Base-by-base conservation (phyloP, 2,888 invertebrate species). In the Sminthurides aquaticus region DNA sequence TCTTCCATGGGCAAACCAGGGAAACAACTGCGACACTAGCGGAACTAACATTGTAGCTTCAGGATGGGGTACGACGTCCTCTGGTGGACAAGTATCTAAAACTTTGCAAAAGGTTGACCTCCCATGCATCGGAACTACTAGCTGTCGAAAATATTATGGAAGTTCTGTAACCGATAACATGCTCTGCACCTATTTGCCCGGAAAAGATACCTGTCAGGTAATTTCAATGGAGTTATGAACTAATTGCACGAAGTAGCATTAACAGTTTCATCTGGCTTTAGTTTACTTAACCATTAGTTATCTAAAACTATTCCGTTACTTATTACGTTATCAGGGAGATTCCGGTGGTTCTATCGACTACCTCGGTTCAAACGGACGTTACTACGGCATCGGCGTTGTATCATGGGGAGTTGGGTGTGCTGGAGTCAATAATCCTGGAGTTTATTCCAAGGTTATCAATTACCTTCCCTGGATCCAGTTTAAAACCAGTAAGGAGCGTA, bases 341-440 rank as follows among this genome's bases (percentile, higher is more conserved):
- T 72, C 72, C 27, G 73, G 73, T 57, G 73, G 73, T n/a, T 66
- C 68, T 8, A 69, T 73, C 48, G 71, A 73, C 62, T 69, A 67
- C 52, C 62, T 64, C 43, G 64, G 67, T 20, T 62, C 34, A 1
- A 68, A 29, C 60, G 68, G 68, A 5, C 56, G 62, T 3, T 69
- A 69, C 54, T 65, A 28, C 34, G 66, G 64, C 20, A 64, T 73
- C 48, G 73, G 71, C 18, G 67, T 73, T 18, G 71, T 71, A 1
- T 67, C 67, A 22, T 72, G 68, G 69, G 67, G 63, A 11, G 43
- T 66, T 26, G 67, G 67, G 5, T 68, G 72, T 64, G 72, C 72
- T 29, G 64, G 59, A 20, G 55, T 11, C 1, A 62, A 66, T 27
- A 64, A 69, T 54, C 71, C 71, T 0, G 71, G 71, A 25, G 71